phyloP scores from a whole-genome alignment of 2,113 vertebrate genomes.

The Capra hircus region DNA sequence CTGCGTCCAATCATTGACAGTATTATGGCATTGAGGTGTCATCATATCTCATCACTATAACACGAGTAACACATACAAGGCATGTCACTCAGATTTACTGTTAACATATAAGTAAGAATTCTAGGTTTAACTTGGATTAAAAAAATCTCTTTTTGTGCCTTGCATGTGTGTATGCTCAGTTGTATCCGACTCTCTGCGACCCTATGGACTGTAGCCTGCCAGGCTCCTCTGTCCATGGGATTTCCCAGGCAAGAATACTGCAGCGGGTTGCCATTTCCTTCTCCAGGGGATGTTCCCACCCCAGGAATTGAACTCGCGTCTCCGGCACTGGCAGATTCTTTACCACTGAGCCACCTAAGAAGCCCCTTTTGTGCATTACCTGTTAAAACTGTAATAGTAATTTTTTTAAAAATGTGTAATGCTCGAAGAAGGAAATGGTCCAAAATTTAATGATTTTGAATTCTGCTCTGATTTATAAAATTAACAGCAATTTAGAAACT shows the following conservation, averaged over 20 bases:
- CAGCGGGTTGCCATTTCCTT: not conserved
- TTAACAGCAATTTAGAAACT: not conserved
- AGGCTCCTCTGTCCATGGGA: not conserved
- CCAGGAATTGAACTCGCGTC: not conserved
- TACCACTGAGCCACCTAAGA: not conserved
- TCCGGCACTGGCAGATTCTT: not conserved
- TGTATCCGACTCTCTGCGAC: not conserved
- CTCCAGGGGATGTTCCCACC: not conserved
- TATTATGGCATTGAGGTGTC: not conserved
- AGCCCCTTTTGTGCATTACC: not conserved
- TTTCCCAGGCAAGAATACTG: not conserved
- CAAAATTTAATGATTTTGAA: not conserved
- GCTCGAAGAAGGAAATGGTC: not conserved
- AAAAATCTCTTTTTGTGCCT: not conserved
- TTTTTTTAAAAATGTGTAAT: not conserved
- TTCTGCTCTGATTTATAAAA: not conserved
- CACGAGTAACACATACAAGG: not conserved
- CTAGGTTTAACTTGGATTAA: not conserved
- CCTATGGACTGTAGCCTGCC: not conserved
- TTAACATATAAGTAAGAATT: not conserved
- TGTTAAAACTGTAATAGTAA: not conserved
- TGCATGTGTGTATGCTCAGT: not conserved
- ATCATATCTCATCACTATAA: not conserved
- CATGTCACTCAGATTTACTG: not conserved
- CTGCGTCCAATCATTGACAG: not conserved